These are phyloP conservation scores for Chrysogorgia sp. DNA, from an alignment of 92 coral and sea anemone species.

Conservation along the genomic window DNA sequence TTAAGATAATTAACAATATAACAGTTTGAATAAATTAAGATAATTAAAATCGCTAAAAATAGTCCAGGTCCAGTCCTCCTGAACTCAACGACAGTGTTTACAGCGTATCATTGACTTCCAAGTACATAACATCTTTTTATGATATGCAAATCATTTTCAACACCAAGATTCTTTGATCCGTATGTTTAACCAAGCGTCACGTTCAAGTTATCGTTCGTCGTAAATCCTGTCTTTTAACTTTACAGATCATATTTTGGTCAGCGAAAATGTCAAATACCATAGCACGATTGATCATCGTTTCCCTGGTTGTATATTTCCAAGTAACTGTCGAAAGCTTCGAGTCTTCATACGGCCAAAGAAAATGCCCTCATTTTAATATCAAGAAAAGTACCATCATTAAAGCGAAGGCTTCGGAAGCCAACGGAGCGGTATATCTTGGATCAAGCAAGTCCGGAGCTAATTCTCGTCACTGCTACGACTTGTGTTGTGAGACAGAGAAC, in stretches of 20 bases:
- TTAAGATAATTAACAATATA: too few relatives aligned
- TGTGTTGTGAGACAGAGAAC: slow-evolving; percentile 58
- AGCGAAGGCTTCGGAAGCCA: slow-evolving; percentile 57
- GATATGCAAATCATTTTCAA: too few relatives aligned
- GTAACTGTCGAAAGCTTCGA: neutral
- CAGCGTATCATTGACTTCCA: too few relatives aligned
- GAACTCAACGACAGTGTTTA: too few relatives aligned
- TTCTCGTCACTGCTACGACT: slow-evolving; percentile 69
- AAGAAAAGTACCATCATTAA: slow-evolving; percentile 65
- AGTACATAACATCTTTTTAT: too few relatives aligned
- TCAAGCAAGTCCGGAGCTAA: slow-evolving; percentile 25
- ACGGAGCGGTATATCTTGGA: slow-evolving; percentile 67
- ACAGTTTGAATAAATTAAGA: too few relatives aligned
- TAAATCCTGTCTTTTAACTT: neutral
- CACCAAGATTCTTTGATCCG: too few relatives aligned
- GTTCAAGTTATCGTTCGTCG: neutral
- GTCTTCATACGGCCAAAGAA: neutral
- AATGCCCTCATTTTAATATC: slow-evolving; percentile 53
- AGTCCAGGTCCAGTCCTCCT: too few relatives aligned
- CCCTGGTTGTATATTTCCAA: neutral
- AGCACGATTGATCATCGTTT: neutral
- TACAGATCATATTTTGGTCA: neutral
- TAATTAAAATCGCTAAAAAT: too few relatives aligned
- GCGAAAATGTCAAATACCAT: slow-evolving; percentile 2
- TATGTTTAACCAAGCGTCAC: neutral